These are phyloP conservation scores for Chydorus sphaericus DNA, from an alignment of 2,888 invertebrate genomes.

Conservation along the genomic window DNA sequence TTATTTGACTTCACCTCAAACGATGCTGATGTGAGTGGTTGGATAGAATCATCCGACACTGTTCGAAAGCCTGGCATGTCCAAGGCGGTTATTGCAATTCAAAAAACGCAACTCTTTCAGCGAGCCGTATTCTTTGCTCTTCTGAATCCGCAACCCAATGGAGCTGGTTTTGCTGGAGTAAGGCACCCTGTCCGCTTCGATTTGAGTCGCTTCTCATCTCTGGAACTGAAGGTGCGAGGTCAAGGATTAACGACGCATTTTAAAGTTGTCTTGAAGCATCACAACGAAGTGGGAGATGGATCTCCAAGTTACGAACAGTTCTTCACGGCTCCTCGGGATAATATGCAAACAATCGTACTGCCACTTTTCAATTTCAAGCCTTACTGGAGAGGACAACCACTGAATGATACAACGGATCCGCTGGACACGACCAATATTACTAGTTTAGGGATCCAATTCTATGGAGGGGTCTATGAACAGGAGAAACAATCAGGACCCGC, in stretches of 20 bases:
- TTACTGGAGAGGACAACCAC: slow-evolving; percentile 42
- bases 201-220: slow-evolving; percentile 34
- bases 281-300: slow-evolving; percentile 39
- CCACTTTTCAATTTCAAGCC: slow-evolving; percentile 43
- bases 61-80: slow-evolving; percentile 46
- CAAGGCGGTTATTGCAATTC: slow-evolving; percentile 42
- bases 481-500: slow-evolving; percentile 47
- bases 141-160: slow-evolving; percentile 48
- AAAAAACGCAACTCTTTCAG: slow-evolving; percentile 42
- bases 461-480: slow-evolving; percentile 47
- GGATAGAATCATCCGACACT: slow-evolving; percentile 48
- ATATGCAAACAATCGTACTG: slow-evolving; percentile 38
- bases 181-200: slow-evolving; percentile 36
- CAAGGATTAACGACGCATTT: slow-evolving; percentile 43
- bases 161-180: slow-evolving; percentile 50
- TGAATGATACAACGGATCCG: slow-evolving; percentile 35
- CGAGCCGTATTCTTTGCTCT: slow-evolving; percentile 47
- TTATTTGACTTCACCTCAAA: slow-evolving; percentile 44
- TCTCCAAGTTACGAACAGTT: slow-evolving; percentile 45
- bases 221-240: slow-evolving; percentile 40
- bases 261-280: slow-evolving; percentile 45
- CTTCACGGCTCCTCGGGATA: slow-evolving; percentile 36
- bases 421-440: slow-evolving; percentile 42
- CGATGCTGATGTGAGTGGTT: slow-evolving; percentile 34
- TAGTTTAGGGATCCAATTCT: slow-evolving; percentile 46